Percentiles rank a stretch among this genome's conserved stretches.
Evolutionary conservation across 1,140 invertebrate genomes (phyloP).

Genomic region (Ips nitidus): DNA sequence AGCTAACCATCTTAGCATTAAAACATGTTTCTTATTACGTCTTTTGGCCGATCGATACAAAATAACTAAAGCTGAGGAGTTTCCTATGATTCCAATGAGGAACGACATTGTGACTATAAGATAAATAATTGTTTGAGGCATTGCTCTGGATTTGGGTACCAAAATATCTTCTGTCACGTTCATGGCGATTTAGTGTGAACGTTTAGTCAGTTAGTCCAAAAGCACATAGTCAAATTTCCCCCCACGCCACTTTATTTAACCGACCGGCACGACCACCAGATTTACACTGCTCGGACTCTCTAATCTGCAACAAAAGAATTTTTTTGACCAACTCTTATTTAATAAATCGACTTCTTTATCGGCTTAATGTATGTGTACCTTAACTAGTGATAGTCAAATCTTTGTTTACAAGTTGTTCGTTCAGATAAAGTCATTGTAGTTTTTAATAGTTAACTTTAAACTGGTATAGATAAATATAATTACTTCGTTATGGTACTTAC

Average conservation of each 20-base stretch:
- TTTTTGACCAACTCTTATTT: conserved; percentile 5
- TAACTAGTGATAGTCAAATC: conserved; percentile 11
- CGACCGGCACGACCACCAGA: conserved; percentile 3
- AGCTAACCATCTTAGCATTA: conserved; percentile 77
- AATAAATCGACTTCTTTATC: conserved; percentile 14
- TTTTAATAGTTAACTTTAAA: background rate
- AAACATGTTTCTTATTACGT: conserved; percentile 75
- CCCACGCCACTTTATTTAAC: background rate
- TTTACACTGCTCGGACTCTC: conserved; percentile 10
- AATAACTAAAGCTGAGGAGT: conserved; percentile 62
- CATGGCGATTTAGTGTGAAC: background rate
- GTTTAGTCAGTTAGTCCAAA: background rate
- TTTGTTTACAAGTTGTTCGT: conserved; percentile 12
- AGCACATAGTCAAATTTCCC: too few species aligned
- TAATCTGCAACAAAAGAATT: conserved; percentile 25
- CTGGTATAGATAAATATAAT: too few species aligned
- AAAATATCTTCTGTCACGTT: conserved; percentile 10
- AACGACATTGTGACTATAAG: conserved; percentile 52
- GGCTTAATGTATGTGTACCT: conserved; percentile 10
- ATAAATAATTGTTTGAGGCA: conserved; percentile 1
- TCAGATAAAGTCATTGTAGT: conserved; percentile 9
- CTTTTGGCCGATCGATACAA: conserved; percentile 60
- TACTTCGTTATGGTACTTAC: too few species aligned
- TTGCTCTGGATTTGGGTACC: too few species aligned
- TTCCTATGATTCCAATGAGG: conserved; percentile 61